Percentiles rank a stretch among this genome's conserved stretches.
These are phyloP conservation scores for Teleopsis dalmanni DNA, from an alignment of 1,140 invertebrate genomes.

Conservation along the genomic window DNA sequence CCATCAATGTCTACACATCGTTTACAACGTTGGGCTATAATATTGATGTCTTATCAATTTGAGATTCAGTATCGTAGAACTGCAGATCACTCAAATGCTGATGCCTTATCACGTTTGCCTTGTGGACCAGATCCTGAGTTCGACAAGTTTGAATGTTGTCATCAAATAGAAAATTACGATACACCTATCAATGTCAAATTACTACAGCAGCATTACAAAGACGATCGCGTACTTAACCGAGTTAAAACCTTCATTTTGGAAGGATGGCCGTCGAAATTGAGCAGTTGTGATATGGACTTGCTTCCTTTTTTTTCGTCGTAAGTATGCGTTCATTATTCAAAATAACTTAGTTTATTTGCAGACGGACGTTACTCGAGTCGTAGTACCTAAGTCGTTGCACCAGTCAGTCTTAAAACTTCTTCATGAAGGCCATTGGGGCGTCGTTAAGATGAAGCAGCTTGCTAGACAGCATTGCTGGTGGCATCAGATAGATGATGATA, in stretches of 20 bases:
- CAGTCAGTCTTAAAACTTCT: conserved; percentile 37
- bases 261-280: not conserved
- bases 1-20: conserved; percentile 18
- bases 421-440: conserved; percentile 38
- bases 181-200: not conserved
- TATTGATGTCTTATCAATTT: conserved; percentile 19
- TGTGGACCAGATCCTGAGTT: too few species aligned
- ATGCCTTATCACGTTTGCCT: conserved; percentile 21
- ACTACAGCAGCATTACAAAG: not conserved
- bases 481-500: conserved; percentile 40
- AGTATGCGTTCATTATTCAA: not conserved
- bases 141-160: too few species aligned
- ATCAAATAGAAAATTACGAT: too few species aligned
- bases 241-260: not conserved
- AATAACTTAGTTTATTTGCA: conserved; percentile 30
- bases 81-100: conserved; percentile 17
- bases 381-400: too few species aligned
- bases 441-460: conserved; percentile 42
- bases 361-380: conserved; percentile 15
- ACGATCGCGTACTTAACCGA: not conserved
- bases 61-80: conserved; percentile 17
- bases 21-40: conserved; percentile 30
- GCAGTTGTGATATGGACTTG: too few species aligned
- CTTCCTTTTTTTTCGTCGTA: too few species aligned
- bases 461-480: conserved; percentile 41